phyloP scores from a whole-genome alignment of 2,113 vertebrate genomes.

The Daubentonia madagascariensis region DNA sequence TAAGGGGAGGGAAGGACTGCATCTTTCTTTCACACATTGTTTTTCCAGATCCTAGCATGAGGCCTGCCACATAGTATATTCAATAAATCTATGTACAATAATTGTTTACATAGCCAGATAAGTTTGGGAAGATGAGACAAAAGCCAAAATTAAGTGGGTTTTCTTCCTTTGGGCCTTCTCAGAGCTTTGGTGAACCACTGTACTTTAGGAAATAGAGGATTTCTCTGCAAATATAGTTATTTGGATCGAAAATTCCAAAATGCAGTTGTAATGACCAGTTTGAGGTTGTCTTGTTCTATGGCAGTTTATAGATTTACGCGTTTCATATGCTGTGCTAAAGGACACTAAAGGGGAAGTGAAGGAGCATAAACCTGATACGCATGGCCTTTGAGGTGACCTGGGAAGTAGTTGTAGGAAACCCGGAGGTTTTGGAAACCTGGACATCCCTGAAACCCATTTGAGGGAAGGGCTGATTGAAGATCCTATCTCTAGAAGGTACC shows the following conservation, averaged over 20 bases:
- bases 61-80: too few relatives aligned
- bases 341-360: not conserved
- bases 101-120: not conserved
- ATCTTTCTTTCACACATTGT: not conserved
- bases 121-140: not conserved
- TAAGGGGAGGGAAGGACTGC: too few relatives aligned
- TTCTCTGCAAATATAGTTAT: not conserved
- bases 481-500: not conserved
- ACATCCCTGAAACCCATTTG: not conserved
- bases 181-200: not conserved
- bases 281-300: accelerated
- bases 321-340: not conserved
- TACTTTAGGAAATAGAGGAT: not conserved
- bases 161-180: not conserved
- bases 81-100: not conserved
- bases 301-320: too few relatives aligned
- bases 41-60: not conserved
- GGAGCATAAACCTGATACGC: not conserved
- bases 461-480: not conserved
- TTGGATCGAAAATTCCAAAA: not conserved
- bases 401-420: not conserved
- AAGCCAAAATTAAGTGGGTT: not conserved
- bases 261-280: accelerated
- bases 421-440: not conserved
- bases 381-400: not conserved